phyloP scores from a whole-genome alignment of 2,797 vertebrate species.

The Tarsius wallacei region DNA sequence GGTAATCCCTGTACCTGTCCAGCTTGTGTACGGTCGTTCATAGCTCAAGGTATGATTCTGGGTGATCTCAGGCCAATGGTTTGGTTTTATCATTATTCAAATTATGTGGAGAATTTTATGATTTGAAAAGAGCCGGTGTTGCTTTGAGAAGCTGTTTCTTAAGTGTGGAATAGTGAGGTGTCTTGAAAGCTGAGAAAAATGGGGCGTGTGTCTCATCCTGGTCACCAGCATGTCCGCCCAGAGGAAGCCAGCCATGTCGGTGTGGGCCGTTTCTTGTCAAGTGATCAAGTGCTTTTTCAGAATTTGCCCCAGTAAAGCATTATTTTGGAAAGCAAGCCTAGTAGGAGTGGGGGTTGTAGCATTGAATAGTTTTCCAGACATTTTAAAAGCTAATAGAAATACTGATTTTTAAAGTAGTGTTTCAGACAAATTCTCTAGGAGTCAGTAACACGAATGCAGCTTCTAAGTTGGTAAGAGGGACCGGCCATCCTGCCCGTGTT shows the following conservation, averaged over 20 bases:
- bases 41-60: neutral
- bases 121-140: conserved; percentile 40
- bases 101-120: neutral
- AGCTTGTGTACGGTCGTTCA: conserved; percentile 43
- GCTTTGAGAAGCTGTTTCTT: conserved; percentile 35
- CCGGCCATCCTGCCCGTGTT: neutral
- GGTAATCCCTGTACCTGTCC: neutral
- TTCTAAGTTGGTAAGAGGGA: neutral
- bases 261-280: neutral
- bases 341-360: neutral
- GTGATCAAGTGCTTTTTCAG: neutral
- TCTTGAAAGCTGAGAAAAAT: neutral
- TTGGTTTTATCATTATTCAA: conserved; percentile 1
- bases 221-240: neutral
- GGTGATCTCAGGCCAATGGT: conserved; percentile 5
- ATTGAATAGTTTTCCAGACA: neutral
- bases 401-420: neutral
- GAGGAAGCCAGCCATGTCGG: neutral
- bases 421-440: neutral
- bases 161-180: neutral
- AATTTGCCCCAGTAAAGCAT: neutral
- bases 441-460: neutral
- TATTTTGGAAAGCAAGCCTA: conserved; percentile 35
- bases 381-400: conserved; percentile 32
- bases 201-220: neutral